phyloP scores from a whole-genome alignment of 2,797 vertebrate species.

The Enteromius afrohamiltoni region DNA sequence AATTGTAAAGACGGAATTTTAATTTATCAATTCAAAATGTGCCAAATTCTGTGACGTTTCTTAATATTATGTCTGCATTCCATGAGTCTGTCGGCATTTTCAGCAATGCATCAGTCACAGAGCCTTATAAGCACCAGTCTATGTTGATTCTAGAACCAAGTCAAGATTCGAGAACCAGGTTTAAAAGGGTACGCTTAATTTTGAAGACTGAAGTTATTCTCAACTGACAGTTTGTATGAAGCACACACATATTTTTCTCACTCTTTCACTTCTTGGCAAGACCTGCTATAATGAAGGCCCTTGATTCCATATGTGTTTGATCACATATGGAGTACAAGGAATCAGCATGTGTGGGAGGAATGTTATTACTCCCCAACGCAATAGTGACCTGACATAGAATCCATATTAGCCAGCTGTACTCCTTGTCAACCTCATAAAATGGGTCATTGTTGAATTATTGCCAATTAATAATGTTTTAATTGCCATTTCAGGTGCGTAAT shows the following conservation, averaged over 20 bases:
- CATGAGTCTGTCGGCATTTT: neutral
- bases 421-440: slow-evolving; percentile 22
- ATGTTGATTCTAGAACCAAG: neutral
- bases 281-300: slow-evolving; percentile 47
- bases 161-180: too few relatives aligned
- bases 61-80: neutral
- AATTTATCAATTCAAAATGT: neutral
- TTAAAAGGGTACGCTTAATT: slow-evolving; percentile 19
- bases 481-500: slow-evolving; percentile 4
- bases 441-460: neutral
- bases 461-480: slow-evolving; percentile 14
- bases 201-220: slow-evolving; percentile 29
- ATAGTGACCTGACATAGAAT: slow-evolving; percentile 32
- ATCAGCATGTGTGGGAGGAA: slow-evolving; percentile 44
- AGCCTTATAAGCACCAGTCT: neutral
- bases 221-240: slow-evolving; percentile 31
- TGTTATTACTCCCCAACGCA: slow-evolving; percentile 51
- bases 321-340: slow-evolving; percentile 38
- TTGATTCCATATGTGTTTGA: slow-evolving; percentile 45
- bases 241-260: slow-evolving; percentile 18
- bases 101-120: neutral
- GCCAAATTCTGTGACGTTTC: neutral
- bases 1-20: neutral
- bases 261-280: slow-evolving; percentile 29
- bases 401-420: slow-evolving; percentile 30